Evolutionary conservation across 2,888 invertebrate species (phyloP), one percentile per base, ranked within the genome.

Genomic region (Zaprionus obscuricornis): DNA sequence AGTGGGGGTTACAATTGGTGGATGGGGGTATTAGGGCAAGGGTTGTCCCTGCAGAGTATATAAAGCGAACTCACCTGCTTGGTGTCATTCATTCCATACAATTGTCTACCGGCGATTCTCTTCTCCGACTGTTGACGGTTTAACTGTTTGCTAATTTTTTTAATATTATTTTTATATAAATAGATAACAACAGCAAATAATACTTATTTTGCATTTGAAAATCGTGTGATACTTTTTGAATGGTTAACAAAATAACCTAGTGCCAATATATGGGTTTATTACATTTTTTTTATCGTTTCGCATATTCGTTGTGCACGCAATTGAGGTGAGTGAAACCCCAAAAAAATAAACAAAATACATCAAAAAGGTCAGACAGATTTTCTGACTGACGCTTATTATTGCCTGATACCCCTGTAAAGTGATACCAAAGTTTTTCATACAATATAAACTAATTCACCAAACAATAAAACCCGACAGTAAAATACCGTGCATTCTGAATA

Each of bases 191-290:
- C 60, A n/a, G 65, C 56, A 68, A 79, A n/a, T n/a, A n/a, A n/a
- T n/a, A n/a, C n/a, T n/a, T n/a, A n/a, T n/a, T 83, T 81, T 85
- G 79, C 75, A 83, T 83, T 85, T 66, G 54, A 82, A 75, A 75
- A 73, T 65, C 75, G 85, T 81, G 83, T 85, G 74, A 81, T 83
- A 63, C 55, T 77, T 62, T 36, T 27, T 7, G 47, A 56, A 83
- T 79, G 39, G 74, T 49, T 76, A 62, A 54, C 72, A 43, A 36
- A 60, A 58, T 36, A 8, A 11, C 33, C 11, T n/a, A 40, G 24
- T 14, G 33, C 18, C 37, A 60, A 33, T 58, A 51, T 67, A 65
- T 55, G 37, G 24, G 36, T 60, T 49, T 46, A 50, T 34, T 36
- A 13, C 62, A 40, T 22, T 20, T 16, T 37, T 47, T 50, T 33